A percentile compares a stretch with the other conserved stretches of the same genome.
Conservation (phyloP, 1,140 invertebrate genomes). For the Cydia fagiglandana region DNA sequence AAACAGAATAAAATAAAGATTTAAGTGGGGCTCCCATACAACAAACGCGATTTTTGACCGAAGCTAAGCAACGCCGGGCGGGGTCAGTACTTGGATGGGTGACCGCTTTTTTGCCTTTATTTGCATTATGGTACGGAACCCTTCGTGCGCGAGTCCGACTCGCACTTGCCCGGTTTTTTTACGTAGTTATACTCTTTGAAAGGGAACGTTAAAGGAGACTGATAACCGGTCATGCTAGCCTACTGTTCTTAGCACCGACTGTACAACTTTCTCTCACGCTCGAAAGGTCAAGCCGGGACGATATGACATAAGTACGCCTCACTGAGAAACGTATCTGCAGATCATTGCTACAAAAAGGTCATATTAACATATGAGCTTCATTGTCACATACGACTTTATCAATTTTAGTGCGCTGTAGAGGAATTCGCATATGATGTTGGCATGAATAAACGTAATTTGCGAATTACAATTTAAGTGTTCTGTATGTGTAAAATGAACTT, state of each 20-base stretch:
- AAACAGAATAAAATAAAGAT: too few species aligned
- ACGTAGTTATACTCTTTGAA: not conserved
- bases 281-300: conserved; percentile 1
- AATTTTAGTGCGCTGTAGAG: not conserved
- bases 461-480: not conserved
- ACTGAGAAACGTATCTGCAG: conserved; percentile 2
- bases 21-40: too few species aligned
- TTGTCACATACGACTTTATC: not conserved
- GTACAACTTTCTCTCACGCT: conserved; percentile 5
- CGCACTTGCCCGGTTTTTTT: too few species aligned
- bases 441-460: not conserved
- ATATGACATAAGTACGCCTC: not conserved
- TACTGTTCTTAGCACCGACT: not conserved
- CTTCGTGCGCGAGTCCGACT: too few species aligned
- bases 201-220: not conserved
- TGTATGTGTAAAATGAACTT: not conserved
- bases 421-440: conserved; percentile 1
- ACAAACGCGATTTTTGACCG: too few species aligned
- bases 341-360: not conserved
- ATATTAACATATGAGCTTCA: not conserved
- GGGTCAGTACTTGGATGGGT: too few species aligned
- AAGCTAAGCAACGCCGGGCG: too few species aligned
- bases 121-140: too few species aligned
- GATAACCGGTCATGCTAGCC: not conserved
- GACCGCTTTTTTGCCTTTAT: too few species aligned